Conservation (phyloP, 2,113 vertebrate species). For the Felis chaus region DNA sequence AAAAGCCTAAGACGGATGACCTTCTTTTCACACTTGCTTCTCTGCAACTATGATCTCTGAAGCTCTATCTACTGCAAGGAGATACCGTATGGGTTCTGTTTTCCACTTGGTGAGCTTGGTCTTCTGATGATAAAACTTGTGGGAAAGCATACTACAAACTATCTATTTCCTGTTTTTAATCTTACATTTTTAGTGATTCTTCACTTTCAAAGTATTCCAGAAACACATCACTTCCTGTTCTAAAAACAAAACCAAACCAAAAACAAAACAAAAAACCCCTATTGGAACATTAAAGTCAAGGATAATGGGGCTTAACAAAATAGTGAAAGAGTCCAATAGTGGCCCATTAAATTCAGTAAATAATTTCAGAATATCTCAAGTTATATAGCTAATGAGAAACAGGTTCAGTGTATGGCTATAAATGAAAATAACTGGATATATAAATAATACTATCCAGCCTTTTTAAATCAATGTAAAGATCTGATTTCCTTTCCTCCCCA, state of each 20-base stretch:
- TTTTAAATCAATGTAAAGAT: background rate
- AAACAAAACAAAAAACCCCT: background rate
- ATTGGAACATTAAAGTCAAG: background rate
- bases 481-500: background rate
- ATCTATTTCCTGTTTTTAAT: background rate
- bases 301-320: background rate
- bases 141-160: background rate
- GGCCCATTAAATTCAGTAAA: background rate
- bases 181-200: background rate
- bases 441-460: background rate
- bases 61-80: background rate
- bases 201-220: constrained; percentile 16
- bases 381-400: background rate
- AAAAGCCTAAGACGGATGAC: background rate
- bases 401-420: background rate
- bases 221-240: background rate
- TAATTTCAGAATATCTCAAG: background rate
- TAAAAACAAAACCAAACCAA: too few species aligned
- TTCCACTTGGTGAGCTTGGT: background rate
- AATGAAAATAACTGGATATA: background rate
- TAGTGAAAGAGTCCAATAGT: background rate
- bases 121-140: background rate
- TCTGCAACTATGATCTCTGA: background rate
- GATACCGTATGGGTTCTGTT: background rate
- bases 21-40: background rate